phyloP scores from a whole-genome alignment of 2,113 vertebrate species.

The Prionailurus viverrinus region DNA sequence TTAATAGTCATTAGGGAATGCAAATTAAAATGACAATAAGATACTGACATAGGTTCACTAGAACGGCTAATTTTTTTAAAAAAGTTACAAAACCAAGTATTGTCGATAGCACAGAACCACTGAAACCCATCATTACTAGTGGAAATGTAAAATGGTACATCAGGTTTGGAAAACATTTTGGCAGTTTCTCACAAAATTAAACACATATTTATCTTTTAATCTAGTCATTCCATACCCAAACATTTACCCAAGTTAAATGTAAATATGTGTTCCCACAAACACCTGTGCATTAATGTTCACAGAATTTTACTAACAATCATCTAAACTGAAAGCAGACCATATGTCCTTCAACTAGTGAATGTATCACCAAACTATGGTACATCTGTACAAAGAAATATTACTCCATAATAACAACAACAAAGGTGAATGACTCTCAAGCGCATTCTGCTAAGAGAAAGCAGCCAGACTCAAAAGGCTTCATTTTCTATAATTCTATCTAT shows the following conservation, averaged over 20 bases:
- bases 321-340: not conserved
- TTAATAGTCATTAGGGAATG: not conserved
- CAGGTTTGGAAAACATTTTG: not conserved
- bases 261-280: not conserved
- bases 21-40: slow-evolving; percentile 28
- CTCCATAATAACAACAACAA: not conserved
- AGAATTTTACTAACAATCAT: slow-evolving; percentile 6
- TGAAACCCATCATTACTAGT: not conserved
- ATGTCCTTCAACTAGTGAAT: not conserved
- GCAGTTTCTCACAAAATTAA: not conserved
- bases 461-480: not conserved
- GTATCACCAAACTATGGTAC: not conserved
- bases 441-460: not conserved
- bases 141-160: not conserved
- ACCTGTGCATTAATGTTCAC: not conserved
- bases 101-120: not conserved
- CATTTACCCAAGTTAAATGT: not conserved
- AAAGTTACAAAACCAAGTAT: not conserved
- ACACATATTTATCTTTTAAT: not conserved
- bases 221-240: not conserved
- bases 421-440: not conserved
- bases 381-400: not conserved
- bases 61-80: not conserved
- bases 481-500: not conserved
- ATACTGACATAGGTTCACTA: not conserved